A percentile compares a stretch with the other conserved stretches of the same genome.
Conservation (phyloP, 1,140 invertebrate species). For the fruit fly (Drosophila melanogaster) region Release_6_plus_ISO1_MT NC_004354.4:11922501-11923000, state of each 20-base stretch:
- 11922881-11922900: neutral
- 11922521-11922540: too few relatives aligned
- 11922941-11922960: neutral
- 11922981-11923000: neutral
- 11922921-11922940: slow-evolving; percentile 6
- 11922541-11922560: neutral
- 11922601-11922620: slow-evolving; percentile 17
- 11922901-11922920: neutral
- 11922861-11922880: slow-evolving; percentile 1
- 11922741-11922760: too few relatives aligned
- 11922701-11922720: neutral
- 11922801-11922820: slow-evolving; percentile 12
- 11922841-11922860: slow-evolving; percentile 6
- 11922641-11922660: slow-evolving; percentile 17
- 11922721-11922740: neutral
- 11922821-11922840: slow-evolving; percentile 5
- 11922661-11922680: neutral
- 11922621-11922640: slow-evolving; percentile 29
- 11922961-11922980: neutral
- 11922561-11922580: neutral
- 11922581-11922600: slow-evolving; percentile 17
- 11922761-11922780: slow-evolving; percentile 13
- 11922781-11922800: slow-evolving; percentile 28
- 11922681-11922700: neutral
- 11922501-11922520: neutral